Conservation (phyloP, 2,797 vertebrate genomes). For the Borostomias antarcticus region DNA sequence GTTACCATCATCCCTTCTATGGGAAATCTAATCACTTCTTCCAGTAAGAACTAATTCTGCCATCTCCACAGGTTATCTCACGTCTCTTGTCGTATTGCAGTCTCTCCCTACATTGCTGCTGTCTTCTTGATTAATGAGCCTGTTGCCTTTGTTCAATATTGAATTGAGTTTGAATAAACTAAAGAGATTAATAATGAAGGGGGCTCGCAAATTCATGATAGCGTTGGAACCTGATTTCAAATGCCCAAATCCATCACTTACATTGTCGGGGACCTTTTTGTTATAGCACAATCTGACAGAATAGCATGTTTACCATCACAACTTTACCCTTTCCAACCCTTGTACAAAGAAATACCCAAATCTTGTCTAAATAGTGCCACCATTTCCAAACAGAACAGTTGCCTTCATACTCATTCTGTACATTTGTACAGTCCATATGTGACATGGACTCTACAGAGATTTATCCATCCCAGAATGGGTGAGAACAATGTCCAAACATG, state of each 20-base stretch:
- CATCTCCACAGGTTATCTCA: not conserved
- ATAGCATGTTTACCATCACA: not conserved
- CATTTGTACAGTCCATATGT: no score
- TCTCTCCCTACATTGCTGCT: not conserved
- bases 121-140: constrained; percentile 31
- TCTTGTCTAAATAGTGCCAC: no score
- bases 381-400: no score
- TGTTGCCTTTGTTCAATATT: constrained; percentile 24
- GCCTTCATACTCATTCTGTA: no score
- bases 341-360: not conserved
- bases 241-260: constrained; percentile 30
- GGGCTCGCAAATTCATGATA: constrained; percentile 20
- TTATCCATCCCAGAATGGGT: no score
- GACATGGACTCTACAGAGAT: no score
- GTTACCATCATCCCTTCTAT: no score
- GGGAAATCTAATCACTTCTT: not conserved
- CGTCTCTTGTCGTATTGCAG: not conserved
- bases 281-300: not conserved
- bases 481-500: no score
- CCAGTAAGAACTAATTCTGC: not conserved
- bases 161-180: constrained; percentile 37
- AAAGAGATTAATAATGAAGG: constrained; percentile 35
- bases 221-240: constrained; percentile 35
- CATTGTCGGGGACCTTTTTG: constrained; percentile 3
- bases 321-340: not conserved